phyloP scores from a whole-genome alignment of 2,797 vertebrate species.

The Eupleurogrammus muticus region DNA sequence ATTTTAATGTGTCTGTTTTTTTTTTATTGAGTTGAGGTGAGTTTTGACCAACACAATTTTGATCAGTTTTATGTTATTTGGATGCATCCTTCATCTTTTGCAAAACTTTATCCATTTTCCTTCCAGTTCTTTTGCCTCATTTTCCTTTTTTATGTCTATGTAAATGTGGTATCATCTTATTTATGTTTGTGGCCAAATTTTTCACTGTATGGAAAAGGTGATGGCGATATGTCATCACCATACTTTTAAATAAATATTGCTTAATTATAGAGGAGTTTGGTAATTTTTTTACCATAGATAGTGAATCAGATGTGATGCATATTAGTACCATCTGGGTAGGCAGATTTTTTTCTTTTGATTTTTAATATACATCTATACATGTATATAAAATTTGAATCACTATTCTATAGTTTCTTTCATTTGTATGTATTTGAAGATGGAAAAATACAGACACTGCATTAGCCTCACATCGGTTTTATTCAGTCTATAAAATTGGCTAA shows the following conservation, averaged over 20 bases:
- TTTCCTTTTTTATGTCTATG: background rate
- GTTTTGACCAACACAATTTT: conserved; percentile 15
- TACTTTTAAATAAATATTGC: background rate
- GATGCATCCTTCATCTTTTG: background rate
- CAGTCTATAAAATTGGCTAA: conserved; percentile 85
- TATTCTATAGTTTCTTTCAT: too few relatives aligned
- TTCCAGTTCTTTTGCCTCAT: background rate
- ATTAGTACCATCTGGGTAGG: too few relatives aligned
- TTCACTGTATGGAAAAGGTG: background rate
- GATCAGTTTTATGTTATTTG: conserved; percentile 18
- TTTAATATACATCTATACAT: too few relatives aligned
- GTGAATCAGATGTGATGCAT: too few relatives aligned
- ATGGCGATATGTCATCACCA: too few relatives aligned
- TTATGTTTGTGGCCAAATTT: background rate
- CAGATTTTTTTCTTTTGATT: too few relatives aligned
- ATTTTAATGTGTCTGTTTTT: background rate
- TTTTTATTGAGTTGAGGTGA: too few relatives aligned
- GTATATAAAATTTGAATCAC: too few relatives aligned
- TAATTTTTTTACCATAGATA: too few relatives aligned
- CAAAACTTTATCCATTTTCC: background rate
- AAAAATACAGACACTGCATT: conserved; percentile 28
- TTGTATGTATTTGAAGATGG: too few relatives aligned
- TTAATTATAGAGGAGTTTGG: background rate
- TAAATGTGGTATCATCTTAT: background rate
- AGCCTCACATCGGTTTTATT: conserved; percentile 79